A percentile compares a stretch with the other conserved stretches of the same genome.
Conservation (phyloP, 2,888 invertebrate species). For the Oligia fasciuncula region DNA sequence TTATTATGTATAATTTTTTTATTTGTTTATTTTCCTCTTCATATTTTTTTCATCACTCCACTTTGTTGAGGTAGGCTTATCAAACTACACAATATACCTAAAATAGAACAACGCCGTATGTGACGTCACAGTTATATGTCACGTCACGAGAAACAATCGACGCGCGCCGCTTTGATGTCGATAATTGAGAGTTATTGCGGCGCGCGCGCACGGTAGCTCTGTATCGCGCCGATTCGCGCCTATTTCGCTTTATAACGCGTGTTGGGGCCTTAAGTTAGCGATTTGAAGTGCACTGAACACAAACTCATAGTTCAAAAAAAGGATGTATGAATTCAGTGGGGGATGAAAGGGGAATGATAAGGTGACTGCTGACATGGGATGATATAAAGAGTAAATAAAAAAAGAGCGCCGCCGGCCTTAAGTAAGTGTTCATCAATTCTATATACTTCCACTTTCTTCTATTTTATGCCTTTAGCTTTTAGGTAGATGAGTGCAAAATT, state of each 20-base stretch:
- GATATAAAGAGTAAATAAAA: neutral
- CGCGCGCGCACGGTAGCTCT: conserved; percentile 61
- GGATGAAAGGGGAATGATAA: neutral
- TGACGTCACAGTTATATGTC: conserved; percentile 42
- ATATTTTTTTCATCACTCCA: neutral
- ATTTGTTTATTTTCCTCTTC: neutral
- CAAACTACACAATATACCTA: neutral
- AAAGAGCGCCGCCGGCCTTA: neutral
- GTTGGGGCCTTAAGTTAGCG: conserved; percentile 43
- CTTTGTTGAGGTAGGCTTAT: conserved; percentile 17
- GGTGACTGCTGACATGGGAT: neutral
- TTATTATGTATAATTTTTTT: neutral
- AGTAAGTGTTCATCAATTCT: neutral
- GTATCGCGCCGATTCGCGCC: conserved; percentile 50
- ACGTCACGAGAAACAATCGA: conserved; percentile 53
- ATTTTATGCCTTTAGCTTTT: neutral
- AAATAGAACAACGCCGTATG: conserved; percentile 18
- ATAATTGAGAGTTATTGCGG: conserved; percentile 72
- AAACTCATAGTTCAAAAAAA: neutral
- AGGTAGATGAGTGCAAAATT: too few relatives aligned
- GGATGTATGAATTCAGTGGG: neutral
- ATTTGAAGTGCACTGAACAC: neutral
- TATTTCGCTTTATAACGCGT: conserved; percentile 48
- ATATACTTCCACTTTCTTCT: neutral
- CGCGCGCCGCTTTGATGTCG: conserved; percentile 65